These are phyloP conservation scores for Ceyx margarethae DNA, from an alignment of 2,113 vertebrate species.

Conservation along the genomic window DNA sequence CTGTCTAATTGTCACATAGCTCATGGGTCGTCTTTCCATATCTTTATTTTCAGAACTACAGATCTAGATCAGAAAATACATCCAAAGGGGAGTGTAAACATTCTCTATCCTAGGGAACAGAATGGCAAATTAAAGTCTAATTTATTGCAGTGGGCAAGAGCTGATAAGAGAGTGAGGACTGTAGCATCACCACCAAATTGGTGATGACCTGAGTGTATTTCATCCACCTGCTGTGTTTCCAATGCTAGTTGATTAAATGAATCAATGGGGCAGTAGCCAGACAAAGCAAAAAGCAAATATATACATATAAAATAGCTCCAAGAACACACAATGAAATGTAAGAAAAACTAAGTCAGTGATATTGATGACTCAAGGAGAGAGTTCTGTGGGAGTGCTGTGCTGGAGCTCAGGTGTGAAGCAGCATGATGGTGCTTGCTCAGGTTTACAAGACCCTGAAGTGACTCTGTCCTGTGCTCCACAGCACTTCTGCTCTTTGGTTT, in stretches of 20 bases:
- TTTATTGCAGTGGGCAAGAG: not conserved
- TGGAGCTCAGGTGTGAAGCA: not conserved
- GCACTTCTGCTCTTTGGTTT: not conserved
- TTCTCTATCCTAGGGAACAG: not conserved
- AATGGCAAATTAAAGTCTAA: not conserved
- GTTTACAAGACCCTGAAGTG: fast-evolving
- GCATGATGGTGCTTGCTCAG: not conserved
- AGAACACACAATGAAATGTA: not conserved
- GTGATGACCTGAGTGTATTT: not conserved
- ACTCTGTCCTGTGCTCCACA: not conserved
- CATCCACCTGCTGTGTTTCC: not conserved
- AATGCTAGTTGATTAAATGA: not conserved
- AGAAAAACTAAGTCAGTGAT: not conserved
- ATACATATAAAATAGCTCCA: not conserved
- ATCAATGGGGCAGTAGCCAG: not conserved
- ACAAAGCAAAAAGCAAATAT: not conserved
- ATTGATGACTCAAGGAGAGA: not conserved
- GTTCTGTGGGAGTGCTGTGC: not conserved
- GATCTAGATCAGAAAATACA: not conserved
- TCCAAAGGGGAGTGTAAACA: not conserved
- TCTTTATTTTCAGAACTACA: not conserved
- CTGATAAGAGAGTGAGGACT: not conserved
- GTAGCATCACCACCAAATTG: not conserved
- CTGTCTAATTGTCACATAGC: not conserved
- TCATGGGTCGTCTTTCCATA: not conserved